These are phyloP conservation scores for Parthenolecanium corni DNA, from an alignment of 2,888 invertebrate genomes.

Conservation along the genomic window DNA sequence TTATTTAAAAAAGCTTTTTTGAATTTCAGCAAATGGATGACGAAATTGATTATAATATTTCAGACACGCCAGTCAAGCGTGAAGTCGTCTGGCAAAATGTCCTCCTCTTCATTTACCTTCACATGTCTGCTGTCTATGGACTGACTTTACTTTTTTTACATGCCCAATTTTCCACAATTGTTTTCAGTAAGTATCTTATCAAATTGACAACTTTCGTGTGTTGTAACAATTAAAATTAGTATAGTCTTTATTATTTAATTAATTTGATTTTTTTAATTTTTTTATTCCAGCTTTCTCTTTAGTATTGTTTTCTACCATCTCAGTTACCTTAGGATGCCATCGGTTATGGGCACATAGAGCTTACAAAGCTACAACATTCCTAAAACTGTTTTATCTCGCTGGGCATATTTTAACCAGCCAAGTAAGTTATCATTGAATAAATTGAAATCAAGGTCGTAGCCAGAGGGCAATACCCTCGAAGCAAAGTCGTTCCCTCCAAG, in stretches of 20 bases:
- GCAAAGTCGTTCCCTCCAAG: no score
- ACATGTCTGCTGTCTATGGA: conserved; percentile 55
- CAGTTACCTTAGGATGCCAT: conserved; percentile 84
- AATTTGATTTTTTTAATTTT: background rate
- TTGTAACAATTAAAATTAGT: no score
- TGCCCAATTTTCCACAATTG: conserved; percentile 49
- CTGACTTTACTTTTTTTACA: conserved; percentile 49
- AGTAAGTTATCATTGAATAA: conserved; percentile 44
- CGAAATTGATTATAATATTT: background rate
- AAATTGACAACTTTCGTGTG: no score
- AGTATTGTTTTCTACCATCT: conserved; percentile 54
- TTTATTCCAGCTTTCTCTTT: conserved; percentile 50
- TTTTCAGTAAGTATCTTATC: conserved; percentile 49
- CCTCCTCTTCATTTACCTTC: conserved; percentile 60
- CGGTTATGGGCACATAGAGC: conserved; percentile 82
- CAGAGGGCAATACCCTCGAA: no score
- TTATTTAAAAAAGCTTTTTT: background rate
- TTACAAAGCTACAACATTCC: conserved; percentile 60
- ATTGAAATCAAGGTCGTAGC: no score
- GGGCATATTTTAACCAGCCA: conserved; percentile 79
- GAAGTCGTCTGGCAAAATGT: conserved; percentile 60
- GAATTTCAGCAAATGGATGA: conserved; percentile 12
- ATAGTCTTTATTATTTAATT: background rate
- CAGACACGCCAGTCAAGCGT: background rate
- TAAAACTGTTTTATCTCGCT: conserved; percentile 65